phyloP scores from a whole-genome alignment of 2,797 vertebrate species.

The Tinamus major region DNA sequence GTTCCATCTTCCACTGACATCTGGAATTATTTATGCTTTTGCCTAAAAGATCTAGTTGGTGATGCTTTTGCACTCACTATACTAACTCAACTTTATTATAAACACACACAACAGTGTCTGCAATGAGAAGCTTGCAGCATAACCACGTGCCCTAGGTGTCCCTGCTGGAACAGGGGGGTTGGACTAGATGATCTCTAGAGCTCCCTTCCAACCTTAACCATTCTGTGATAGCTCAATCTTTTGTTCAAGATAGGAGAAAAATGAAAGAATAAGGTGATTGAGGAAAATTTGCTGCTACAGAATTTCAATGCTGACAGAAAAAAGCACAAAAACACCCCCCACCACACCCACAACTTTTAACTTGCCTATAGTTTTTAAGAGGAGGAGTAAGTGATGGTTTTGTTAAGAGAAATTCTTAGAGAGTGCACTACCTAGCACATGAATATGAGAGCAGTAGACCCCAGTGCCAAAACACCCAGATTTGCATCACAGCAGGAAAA shows the following conservation, averaged over 20 bases:
- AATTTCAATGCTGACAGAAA: too few species aligned
- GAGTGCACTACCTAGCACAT: rapidly evolving
- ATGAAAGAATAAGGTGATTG: too few species aligned
- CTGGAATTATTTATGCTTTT: neutral
- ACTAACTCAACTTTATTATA: neutral
- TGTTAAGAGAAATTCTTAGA: neutral
- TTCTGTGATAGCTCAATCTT: neutral
- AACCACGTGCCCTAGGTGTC: neutral
- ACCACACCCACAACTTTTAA: neutral
- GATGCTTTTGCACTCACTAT: neutral
- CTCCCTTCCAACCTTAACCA: too few species aligned
- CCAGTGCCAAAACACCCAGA: neutral
- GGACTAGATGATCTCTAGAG: too few species aligned
- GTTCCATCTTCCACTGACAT: neutral
- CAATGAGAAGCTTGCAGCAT: neutral
- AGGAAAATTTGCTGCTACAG: too few species aligned
- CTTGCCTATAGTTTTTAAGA: neutral
- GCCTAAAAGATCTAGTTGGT: neutral
- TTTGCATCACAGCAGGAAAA: neutral
- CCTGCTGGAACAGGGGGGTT: too few species aligned
- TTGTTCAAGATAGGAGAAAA: neutral
- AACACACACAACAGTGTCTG: neutral
- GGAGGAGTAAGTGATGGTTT: neutral
- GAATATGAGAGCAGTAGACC: neutral
- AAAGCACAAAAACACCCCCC: too few species aligned